phyloP scores from a whole-genome alignment of 2,113 vertebrate species.

The Motacilla tschutschensis region DNA sequence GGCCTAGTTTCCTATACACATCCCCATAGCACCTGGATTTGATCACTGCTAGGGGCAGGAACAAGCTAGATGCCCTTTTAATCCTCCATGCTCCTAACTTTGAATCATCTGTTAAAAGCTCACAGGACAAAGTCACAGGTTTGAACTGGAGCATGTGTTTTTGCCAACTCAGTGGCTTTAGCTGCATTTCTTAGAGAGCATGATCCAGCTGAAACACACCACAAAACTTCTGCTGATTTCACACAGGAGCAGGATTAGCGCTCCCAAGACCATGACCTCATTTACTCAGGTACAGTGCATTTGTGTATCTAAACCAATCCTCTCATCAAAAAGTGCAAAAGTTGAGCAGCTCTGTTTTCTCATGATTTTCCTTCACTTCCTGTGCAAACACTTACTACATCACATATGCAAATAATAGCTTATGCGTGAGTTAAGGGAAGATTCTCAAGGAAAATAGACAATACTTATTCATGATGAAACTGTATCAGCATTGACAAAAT shows the following conservation, averaged over 20 bases:
- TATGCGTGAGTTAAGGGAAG: not conserved
- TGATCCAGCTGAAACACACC: not conserved
- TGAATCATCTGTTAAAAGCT: not conserved
- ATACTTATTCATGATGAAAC: not conserved
- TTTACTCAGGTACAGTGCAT: not conserved
- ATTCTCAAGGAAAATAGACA: not conserved
- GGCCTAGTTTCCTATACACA: not conserved
- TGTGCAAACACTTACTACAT: not conserved
- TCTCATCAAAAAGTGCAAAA: not conserved
- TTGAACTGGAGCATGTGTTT: not conserved
- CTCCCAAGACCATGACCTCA: not conserved
- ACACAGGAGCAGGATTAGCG: not conserved
- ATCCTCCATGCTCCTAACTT: not conserved
- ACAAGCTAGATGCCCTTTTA: fast-evolving
- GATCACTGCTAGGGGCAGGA: not conserved
- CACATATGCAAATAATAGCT: not conserved
- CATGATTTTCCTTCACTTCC: not conserved
- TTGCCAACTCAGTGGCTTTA: not conserved
- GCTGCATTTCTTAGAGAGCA: not conserved
- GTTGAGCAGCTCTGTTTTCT: not conserved
- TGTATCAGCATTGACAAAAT: not conserved
- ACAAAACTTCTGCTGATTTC: not conserved
- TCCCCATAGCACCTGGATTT: not conserved
- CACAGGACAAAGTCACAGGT: not conserved
- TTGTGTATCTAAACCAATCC: not conserved